phyloP scores from a whole-genome alignment of 1,140 invertebrate species.

The Bradynema listronoti region DNA sequence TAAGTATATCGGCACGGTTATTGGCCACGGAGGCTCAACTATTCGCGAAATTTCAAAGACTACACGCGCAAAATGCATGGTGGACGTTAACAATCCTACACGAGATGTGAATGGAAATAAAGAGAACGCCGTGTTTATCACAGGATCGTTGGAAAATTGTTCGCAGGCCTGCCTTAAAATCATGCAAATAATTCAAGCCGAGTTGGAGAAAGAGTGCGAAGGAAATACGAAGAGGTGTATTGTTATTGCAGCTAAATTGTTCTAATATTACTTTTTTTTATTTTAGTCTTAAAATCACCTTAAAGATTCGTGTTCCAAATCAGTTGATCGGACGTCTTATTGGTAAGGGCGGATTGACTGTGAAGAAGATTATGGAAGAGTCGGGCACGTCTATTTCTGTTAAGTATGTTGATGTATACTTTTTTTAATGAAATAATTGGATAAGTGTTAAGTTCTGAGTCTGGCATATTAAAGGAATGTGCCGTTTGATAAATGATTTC shows the following conservation, averaged over 20 bases:
- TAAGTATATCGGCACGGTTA: constrained; percentile 89
- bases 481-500: constrained; percentile 4
- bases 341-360: constrained; percentile 29
- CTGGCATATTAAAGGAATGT: too few relatives aligned
- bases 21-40: constrained; percentile 85
- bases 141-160: constrained; percentile 91
- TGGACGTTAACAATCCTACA: constrained; percentile 62
- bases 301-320: constrained; percentile 72
- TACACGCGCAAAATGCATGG: constrained; percentile 71
- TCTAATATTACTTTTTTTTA: too few relatives aligned
- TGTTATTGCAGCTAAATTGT: too few relatives aligned
- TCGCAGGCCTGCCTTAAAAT: constrained; percentile 90
- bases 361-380: constrained; percentile 74
- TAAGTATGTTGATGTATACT: neutral
- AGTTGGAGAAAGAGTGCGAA: constrained; percentile 87
- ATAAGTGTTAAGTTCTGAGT: constrained; percentile 11
- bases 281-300: too few relatives aligned
- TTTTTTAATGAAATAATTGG: neutral
- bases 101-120: constrained; percentile 29
- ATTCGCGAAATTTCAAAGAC: constrained; percentile 90
- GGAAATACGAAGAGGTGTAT: constrained; percentile 75
- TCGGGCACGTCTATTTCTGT: constrained; percentile 94
- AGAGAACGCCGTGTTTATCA: constrained; percentile 78
- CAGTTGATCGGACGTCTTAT: constrained; percentile 26
- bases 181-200: constrained; percentile 88